Base-by-base conservation (phyloP, 1,140 invertebrate species). In the Nasonia vitripennis region DNA sequence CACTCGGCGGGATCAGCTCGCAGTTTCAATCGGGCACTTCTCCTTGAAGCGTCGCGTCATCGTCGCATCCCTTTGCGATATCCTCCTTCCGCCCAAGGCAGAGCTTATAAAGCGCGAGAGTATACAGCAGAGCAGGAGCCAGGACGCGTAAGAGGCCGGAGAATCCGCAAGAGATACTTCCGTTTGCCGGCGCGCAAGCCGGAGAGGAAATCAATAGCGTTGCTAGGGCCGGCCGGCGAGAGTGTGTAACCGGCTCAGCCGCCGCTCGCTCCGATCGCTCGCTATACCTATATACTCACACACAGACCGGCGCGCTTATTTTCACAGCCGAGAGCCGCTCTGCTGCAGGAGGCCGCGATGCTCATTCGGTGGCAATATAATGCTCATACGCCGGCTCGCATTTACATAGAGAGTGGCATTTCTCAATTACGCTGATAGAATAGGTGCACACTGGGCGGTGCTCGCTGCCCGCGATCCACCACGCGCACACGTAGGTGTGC, bases 191-290 rank as follows among this genome's bases (percentile, higher is more conserved):
- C 48, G 75, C 45, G 37, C 45, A 45, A 27, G 68, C 74, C 74
- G 87, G 77, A 75, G 87, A 91, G 92, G 92, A 93, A 93, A 93
- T 93, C 92, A 93, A 93, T 93, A 85, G 84, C 84, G 84, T 85
- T 85, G 84, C 84, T 85, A 85, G 70, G 79, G 84, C 45, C 23
- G 45, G 75, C 41, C 75, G 75, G 68, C 37, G 20, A 12, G 71
- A 37, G 20, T 34, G 37, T 75, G 31, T 71, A 71, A 34, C 70
- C 31, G 31, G 27, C 68, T 71, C 68, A n/a, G 20, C n/a, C 27
- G 27, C 27, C 1, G 34, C 34, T 37, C 34, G 34, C 27, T 27
- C 27, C 27, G 27, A 27, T 27, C 27, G 27, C 27, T 27, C 27
- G 27, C 27, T 27, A 27, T 27, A 27, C 10, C 23, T 31, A n/a